Evolutionary conservation across 2,797 vertebrate genomes (phyloP).

Genomic region (Tiaroga cobitis): DNA sequence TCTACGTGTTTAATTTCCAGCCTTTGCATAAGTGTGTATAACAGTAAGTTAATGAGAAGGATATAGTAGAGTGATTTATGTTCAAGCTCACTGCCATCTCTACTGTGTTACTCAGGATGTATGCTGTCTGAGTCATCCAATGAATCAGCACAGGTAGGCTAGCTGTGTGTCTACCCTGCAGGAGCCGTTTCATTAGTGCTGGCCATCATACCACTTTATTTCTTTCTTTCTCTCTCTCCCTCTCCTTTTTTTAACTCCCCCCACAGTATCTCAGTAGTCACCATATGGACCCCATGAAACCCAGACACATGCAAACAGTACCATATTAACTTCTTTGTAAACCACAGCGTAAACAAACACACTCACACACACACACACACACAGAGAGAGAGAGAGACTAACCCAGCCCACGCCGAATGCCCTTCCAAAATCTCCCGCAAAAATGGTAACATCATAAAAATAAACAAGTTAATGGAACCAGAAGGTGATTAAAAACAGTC

Average conservation of each 20-base stretch:
- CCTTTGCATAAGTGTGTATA: too few relatives aligned
- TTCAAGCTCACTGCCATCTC: slow-evolving; percentile 19
- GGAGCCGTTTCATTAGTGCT: slow-evolving; percentile 64
- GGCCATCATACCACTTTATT: slow-evolving; percentile 34
- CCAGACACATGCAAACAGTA: slow-evolving; percentile 57
- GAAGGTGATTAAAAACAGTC: slow-evolving; percentile 57
- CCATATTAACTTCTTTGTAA: slow-evolving; percentile 51
- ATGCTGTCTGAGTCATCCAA: slow-evolving; percentile 54
- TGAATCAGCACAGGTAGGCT: slow-evolving; percentile 51
- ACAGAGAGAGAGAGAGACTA: background rate
- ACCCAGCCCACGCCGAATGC: slow-evolving; percentile 35
- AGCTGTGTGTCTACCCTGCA: slow-evolving; percentile 58
- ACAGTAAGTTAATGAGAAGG: slow-evolving; percentile 30
- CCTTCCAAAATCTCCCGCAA: slow-evolving; percentile 36
- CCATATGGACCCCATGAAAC: slow-evolving; percentile 67
- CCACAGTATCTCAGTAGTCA: slow-evolving; percentile 29
- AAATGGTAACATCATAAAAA: slow-evolving; percentile 27
- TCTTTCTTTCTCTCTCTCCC: background rate
- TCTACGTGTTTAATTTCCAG: background rate
- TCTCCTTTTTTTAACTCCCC: slow-evolving; percentile 26
- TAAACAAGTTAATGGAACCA: slow-evolving; percentile 19
- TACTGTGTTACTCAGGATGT: too few relatives aligned
- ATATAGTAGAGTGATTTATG: slow-evolving; percentile 16
- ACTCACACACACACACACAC: slow-evolving; percentile 28
- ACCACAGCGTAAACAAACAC: slow-evolving; percentile 27